These are phyloP conservation scores for Ochotona curzoniae DNA, from an alignment of 2,113 vertebrate species.

Conservation along the genomic window DNA sequence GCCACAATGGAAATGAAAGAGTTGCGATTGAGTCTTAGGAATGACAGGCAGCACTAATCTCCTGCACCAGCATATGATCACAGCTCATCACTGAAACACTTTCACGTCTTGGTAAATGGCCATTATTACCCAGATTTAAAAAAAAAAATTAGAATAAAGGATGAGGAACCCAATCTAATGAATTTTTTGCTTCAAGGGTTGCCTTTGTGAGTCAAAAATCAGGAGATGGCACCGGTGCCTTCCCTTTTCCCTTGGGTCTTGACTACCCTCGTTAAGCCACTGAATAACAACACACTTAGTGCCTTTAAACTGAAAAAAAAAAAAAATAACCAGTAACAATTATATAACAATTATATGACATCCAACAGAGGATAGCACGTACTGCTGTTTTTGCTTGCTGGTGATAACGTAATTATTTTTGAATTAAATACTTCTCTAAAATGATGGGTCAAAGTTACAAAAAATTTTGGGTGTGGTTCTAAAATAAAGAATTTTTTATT, in stretches of 20 bases:
- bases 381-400: background rate
- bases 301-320: background rate
- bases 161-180: background rate
- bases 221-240: background rate
- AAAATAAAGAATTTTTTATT: background rate
- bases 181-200: background rate
- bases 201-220: background rate
- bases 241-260: background rate
- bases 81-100: background rate
- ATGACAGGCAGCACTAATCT: background rate
- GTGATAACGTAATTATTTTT: background rate
- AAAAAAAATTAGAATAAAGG: background rate
- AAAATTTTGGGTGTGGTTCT: background rate
- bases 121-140: background rate
- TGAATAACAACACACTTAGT: background rate
- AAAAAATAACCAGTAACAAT: no score
- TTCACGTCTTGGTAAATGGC: background rate
- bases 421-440: background rate
- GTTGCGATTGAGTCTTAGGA: background rate
- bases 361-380: background rate
- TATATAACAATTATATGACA: no score
- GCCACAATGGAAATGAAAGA: background rate
- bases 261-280: background rate
- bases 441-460: background rate
- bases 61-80: background rate